A percentile compares a stretch with the other conserved stretches of the same genome.
These are phyloP conservation scores for Pterophyllum scalare DNA, from an alignment of 2,113 vertebrate genomes.

Conservation along the genomic window DNA sequence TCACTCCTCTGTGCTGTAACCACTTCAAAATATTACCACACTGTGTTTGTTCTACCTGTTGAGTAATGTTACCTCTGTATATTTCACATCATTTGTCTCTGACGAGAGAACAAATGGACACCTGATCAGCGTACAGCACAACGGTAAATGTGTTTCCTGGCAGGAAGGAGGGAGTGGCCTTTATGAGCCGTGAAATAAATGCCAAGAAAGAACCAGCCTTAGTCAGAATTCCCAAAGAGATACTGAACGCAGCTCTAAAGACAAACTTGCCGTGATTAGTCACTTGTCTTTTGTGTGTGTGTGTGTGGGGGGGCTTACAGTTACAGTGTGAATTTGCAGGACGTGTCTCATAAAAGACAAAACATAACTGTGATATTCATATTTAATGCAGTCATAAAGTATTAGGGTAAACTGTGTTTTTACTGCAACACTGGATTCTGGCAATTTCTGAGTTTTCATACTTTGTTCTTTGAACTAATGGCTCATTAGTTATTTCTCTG, in stretches of 20 bases:
- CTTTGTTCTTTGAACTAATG: background rate
- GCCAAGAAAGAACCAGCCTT: background rate
- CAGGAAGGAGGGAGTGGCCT: background rate
- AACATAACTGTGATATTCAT: too few relatives aligned
- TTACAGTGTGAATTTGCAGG: background rate
- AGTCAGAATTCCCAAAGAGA: background rate
- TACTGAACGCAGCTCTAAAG: background rate
- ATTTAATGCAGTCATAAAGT: background rate
- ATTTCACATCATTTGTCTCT: background rate
- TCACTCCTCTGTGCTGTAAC: background rate
- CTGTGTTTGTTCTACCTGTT: background rate
- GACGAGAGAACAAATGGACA: background rate
- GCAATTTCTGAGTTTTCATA: too few relatives aligned
- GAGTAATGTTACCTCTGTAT: background rate
- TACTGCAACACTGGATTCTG: fast-evolving
- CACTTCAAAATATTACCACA: background rate
- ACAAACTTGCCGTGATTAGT: background rate
- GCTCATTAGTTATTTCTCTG: background rate
- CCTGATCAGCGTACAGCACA: background rate
- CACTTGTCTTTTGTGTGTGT: background rate
- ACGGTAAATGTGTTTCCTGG: background rate
- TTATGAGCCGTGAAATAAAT: background rate
- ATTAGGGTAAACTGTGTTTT: background rate
- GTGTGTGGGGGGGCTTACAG: background rate
- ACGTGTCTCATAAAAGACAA: background rate